Evolutionary conservation across 2,113 vertebrate species (phyloP), one percentile per base, ranked within the genome.

Genomic region (Spizaetus ornatus): DNA sequence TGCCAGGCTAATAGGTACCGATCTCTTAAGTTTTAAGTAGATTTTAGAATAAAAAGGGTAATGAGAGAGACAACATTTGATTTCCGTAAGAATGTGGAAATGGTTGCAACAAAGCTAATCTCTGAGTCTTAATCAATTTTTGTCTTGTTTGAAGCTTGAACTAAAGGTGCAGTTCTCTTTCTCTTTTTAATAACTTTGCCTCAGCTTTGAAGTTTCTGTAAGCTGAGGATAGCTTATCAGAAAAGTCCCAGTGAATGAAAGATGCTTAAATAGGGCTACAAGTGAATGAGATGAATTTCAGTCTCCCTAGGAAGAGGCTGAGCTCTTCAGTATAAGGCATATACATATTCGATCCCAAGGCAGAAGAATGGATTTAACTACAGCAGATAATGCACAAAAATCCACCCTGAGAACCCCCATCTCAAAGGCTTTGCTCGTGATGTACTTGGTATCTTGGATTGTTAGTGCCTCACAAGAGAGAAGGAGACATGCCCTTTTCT

Each of bases 171-270:
- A 86, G 23, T 38, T 88, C 77, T 93, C 40, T 96, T 86, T 84
- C 55, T 81, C 78, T 92, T 91, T 97, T 88, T 84, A 94, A 90
- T 94, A 89, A 74, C 82, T 96, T 85, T 80, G 69, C 62, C 50
- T 82, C 78, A 83, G 82, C 95, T 98, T 98, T 98, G 97, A 96
- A 93, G 94, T 86, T 92, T 94, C 90, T 85, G n/a, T 96, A 96
- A 97, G 92, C 88, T 91, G 53, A 95, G 86, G 65, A 70, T 56
- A 96, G 90, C 93, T 97, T 97, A 97, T 96, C 92, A 95, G 94
- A 92, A 82, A 95, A 96, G 85, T 93, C 73, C 74, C 34, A 36
- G 82, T 58, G 89, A 95, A 96, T 80, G 80, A 96, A 92, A 89
- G 56, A 94, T 70, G 76, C 90, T 97, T 96, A 95, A 95, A 92